phyloP scores from a whole-genome alignment of 2,797 vertebrate genomes.

The Serranus cabrilla region DNA sequence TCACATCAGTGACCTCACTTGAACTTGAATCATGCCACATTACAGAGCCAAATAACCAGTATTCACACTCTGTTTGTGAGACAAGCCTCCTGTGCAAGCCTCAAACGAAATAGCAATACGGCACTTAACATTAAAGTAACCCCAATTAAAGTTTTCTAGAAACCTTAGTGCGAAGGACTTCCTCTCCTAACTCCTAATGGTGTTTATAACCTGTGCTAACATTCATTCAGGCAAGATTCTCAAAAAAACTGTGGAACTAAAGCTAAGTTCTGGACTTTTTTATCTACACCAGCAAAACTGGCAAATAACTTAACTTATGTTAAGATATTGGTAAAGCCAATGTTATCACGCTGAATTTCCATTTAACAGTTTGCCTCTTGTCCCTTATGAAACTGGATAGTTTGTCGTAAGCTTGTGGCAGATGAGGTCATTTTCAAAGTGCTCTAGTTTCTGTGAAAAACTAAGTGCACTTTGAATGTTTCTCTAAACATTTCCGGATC shows the following conservation, averaged over 20 bases:
- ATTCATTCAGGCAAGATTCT: conserved; percentile 16
- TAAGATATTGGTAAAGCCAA: neutral
- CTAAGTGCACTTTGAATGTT: conserved; percentile 37
- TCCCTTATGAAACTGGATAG: conserved; percentile 24
- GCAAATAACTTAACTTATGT: conserved; percentile 3
- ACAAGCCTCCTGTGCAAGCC: neutral
- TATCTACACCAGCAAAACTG: conserved; percentile 9
- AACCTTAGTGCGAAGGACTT: conserved; percentile 16
- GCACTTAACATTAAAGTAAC: neutral
- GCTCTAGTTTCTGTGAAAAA: conserved; percentile 28
- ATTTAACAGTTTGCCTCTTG: conserved; percentile 5
- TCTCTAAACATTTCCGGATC: conserved; percentile 47
- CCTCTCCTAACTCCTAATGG: conserved; percentile 21
- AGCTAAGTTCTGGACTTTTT: conserved; percentile 10
- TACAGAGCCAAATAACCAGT: too few species aligned
- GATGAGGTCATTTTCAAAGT: conserved; percentile 33
- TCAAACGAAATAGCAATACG: neutral
- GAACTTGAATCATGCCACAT: too few species aligned
- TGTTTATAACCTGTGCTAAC: conserved; percentile 45
- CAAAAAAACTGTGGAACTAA: conserved; percentile 23
- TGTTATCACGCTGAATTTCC: conserved; percentile 4
- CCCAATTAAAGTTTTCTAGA: conserved; percentile 20
- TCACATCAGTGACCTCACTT: too few species aligned
- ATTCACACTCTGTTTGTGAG: neutral
- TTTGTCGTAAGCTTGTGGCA: neutral